Conservation (phyloP, 2,113 vertebrate species). For the Pungitius pungitius region DNA sequence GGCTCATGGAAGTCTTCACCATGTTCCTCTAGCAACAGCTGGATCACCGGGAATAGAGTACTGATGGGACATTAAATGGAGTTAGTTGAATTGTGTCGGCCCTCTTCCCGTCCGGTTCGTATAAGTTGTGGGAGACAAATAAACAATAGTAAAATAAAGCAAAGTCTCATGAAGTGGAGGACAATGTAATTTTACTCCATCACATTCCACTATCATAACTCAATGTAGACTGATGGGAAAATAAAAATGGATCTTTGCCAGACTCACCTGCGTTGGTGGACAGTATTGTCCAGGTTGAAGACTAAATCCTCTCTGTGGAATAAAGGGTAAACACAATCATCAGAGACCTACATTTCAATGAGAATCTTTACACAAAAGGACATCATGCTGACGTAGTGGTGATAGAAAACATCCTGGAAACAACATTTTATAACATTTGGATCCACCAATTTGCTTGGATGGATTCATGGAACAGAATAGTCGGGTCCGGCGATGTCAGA, state of each 20-base stretch:
- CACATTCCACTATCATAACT: not conserved
- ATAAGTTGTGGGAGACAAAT: not conserved
- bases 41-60: constrained; percentile 71
- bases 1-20: constrained; percentile 83
- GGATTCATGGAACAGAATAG: too few species aligned
- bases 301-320: constrained; percentile 67
- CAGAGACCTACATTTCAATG: not conserved
- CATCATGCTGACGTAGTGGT: not conserved
- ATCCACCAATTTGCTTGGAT: too few species aligned
- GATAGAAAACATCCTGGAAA: constrained; percentile 42
- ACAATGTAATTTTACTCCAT: not conserved
- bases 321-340: constrained; percentile 40
- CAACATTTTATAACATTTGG: not conserved
- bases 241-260: not conserved
- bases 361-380: not conserved
- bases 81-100: not conserved
- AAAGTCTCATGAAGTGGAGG: not conserved
- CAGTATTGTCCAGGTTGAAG: constrained; percentile 56
- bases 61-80: constrained; percentile 41
- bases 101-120: not conserved
- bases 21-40: constrained; percentile 83
- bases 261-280: constrained; percentile 72
- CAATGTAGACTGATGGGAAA: not conserved
- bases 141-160: not conserved
- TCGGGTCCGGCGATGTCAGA: too few species aligned